phyloP scores from a whole-genome alignment of 2,113 vertebrate species.

The Salvelinus alpinus region DNA sequence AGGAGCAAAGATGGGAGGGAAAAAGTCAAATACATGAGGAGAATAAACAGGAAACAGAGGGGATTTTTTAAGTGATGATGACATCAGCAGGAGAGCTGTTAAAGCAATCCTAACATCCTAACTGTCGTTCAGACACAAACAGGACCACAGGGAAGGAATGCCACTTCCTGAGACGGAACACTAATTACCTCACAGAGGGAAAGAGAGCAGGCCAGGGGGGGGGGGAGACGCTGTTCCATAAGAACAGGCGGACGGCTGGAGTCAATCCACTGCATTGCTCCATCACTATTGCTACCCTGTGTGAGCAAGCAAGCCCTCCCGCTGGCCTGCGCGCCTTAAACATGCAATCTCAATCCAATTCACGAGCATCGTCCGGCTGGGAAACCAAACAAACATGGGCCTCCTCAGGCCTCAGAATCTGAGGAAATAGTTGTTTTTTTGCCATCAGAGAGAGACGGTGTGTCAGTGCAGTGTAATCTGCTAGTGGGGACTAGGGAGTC shows the following conservation, averaged over 20 bases:
- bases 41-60: conserved; percentile 63
- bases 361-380: conserved; percentile 41
- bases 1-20: conserved; percentile 35
- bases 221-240: conserved; percentile 40
- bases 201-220: background rate
- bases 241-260: conserved; percentile 30
- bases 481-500: conserved; percentile 36
- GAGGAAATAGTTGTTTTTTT: conserved; percentile 68
- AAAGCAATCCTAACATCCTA: conserved; percentile 22
- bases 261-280: conserved; percentile 45
- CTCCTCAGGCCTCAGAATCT: conserved; percentile 45
- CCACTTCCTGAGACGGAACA: conserved; percentile 52
- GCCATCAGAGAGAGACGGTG: conserved; percentile 24
- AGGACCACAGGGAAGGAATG: conserved; percentile 65
- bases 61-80: conserved; percentile 44
- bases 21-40: conserved; percentile 9
- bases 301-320: conserved; percentile 57
- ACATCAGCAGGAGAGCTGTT: conserved; percentile 56
- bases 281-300: conserved; percentile 61
- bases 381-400: conserved; percentile 67
- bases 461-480: conserved; percentile 57
- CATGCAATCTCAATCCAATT: conserved; percentile 52
- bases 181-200: conserved; percentile 63
- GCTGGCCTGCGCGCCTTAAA: conserved; percentile 11
- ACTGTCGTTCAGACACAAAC: conserved; percentile 56